Evolutionary conservation across 2,888 invertebrate genomes (phyloP), one percentile per base, ranked within the genome.

Genomic region (Fragum sueziense): DNA sequence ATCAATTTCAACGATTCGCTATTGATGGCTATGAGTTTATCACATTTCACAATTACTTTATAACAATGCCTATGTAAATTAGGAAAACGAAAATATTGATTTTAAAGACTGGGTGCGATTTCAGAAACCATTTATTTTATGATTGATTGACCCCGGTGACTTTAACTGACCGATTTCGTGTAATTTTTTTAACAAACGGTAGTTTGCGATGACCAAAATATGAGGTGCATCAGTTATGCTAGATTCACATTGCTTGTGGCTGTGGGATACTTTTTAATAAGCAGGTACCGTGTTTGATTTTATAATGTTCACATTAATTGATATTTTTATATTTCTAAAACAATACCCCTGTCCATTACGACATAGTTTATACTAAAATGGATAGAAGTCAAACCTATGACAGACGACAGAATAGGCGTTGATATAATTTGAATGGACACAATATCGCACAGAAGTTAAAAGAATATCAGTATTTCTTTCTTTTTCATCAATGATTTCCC

Each of bases 61-160:
- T 57, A 27, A 29, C 29, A 57, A 29, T 29, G 29, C 17, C 7
- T 17, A 57, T 29, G 29, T 57, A 57, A 29, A 57, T 27, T 27
- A 57, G 27, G 57, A 57, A 57, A 27, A 57, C 17, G 7, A 57
- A 57, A 57, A 47, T 57, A 57, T 57, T 57, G 57, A 57, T 57
- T 27, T 57, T 22, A 22, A 20, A 22, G 57, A 14, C 3, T 57
- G 14, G 25, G 29, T 57, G 17, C 29, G 25, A 57, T 9, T 29
- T 14, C 3, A 20, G 14, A 3, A 14, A 47, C 14, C n/a, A 20
- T 20, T 14, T 47, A 14, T 47, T 47, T 4, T 47, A 14, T 47
- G 3, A n/a, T 14, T 47, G 14, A n/a, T 47, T 47, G 47, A 47
- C 17, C 47, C 47, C 3, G n/a, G 47, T 47, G 47, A 47, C 47